Evolutionary conservation across 2,113 vertebrate genomes (phyloP).

Genomic region (Ivindomyrus marchei): DNA sequence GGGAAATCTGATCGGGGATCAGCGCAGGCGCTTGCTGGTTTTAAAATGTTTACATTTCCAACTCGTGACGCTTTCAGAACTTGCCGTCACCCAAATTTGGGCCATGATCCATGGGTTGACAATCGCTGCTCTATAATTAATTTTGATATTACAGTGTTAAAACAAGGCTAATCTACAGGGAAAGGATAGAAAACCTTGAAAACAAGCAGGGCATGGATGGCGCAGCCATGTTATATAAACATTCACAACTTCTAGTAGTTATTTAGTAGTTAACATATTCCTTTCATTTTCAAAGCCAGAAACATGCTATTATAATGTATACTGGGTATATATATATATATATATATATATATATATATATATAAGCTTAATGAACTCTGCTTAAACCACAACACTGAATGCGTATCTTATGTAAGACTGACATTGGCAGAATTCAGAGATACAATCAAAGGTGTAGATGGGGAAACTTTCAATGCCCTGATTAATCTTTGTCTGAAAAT

Average conservation of each 20-base stretch:
- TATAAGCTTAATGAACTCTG: neutral
- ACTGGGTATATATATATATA: neutral
- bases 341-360: neutral
- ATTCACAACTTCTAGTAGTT: neutral
- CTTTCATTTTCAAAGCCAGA: neutral
- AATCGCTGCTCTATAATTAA: neutral
- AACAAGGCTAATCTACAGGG: neutral
- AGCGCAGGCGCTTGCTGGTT: no score
- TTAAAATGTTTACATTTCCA: no score
- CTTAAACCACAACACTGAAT: neutral
- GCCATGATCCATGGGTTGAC: no score
- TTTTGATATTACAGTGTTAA: neutral
- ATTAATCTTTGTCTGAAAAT: neutral
- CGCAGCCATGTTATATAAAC: neutral
- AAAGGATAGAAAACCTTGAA: neutral
- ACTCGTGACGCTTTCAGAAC: no score
- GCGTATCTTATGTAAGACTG: neutral
- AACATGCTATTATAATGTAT: neutral
- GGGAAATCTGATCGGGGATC: no score
- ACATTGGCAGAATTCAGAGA: neutral
- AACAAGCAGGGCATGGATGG: neutral
- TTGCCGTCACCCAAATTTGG: no score
- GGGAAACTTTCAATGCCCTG: neutral
- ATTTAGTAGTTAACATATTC: neutral
- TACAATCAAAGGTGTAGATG: neutral